Conservation (phyloP, 2,113 vertebrate species). For the Oostethus manadensis region DNA sequence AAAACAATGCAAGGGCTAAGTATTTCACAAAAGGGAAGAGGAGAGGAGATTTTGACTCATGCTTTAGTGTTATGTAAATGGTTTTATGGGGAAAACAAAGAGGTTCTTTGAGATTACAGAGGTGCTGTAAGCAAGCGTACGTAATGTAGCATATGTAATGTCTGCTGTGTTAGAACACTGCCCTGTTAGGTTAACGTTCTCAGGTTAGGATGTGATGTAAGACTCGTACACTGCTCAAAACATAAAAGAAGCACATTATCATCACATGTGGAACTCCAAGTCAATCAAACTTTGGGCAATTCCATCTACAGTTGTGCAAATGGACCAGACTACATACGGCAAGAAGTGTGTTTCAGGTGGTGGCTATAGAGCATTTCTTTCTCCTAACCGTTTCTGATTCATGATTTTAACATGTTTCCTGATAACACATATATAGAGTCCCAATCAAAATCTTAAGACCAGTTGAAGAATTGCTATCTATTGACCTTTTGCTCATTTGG, state of each 20-base stretch:
- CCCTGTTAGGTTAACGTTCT: too few species aligned
- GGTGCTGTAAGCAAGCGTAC: slow-evolving; percentile 23
- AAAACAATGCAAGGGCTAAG: not conserved
- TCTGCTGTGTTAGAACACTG: slow-evolving; percentile 14
- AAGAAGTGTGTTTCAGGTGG: not conserved
- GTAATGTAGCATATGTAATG: slow-evolving; percentile 23
- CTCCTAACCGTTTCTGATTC: too few species aligned
- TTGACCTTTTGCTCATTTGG: too few species aligned
- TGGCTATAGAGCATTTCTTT: not conserved
- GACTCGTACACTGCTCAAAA: not conserved
- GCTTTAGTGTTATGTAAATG: slow-evolving; percentile 45
- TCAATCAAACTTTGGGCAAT: not conserved
- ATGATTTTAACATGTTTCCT: too few species aligned
- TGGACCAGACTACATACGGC: not conserved
- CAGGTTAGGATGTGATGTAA: not conserved
- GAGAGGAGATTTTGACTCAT: slow-evolving; percentile 21
- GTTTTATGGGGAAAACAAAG: slow-evolving; percentile 41
- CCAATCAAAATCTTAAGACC: too few species aligned
- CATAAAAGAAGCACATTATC: not conserved
- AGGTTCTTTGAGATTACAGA: slow-evolving; percentile 26
- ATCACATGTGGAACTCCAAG: not conserved
- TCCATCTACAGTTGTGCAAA: not conserved
- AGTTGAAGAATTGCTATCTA: too few species aligned
- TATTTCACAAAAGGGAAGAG: not conserved
- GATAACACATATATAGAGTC: too few species aligned